Base-by-base conservation (phyloP, 1,140 invertebrate species). In the Drosophila paulistorum region DNA sequence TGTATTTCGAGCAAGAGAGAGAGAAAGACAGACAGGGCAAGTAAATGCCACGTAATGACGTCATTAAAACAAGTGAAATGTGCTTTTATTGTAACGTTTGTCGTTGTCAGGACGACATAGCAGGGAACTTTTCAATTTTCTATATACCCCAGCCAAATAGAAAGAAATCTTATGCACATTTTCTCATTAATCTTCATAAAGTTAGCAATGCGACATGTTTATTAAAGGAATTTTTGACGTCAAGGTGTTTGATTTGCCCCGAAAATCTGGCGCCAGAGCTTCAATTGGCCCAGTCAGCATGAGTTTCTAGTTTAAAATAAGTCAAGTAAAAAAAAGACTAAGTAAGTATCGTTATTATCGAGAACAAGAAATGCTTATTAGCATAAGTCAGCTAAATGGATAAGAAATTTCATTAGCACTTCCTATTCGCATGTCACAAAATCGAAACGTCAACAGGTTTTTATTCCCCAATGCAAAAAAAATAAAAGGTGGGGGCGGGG, bases 1-100 rank as follows among this genome's bases (percentile, higher is more conserved):
- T 20, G 10, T 9, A 2, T 20, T 13, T 13, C 39, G 35, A 45
- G 63, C 51, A 10, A 42, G 63, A 54, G 48, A 39, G 64, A 20
- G 20, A 45, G 33, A 42, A 59, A 58, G 13, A 37, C 66, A 54
- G 37, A 65, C 69, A 61, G 20, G 60, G 45, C 10, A 26, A 77
- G 83, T 86, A 86, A 86, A 86, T 86, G 83, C 83, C 80, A 83
- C 79, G 83, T 86, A 86, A 86, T 86, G 83, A 86, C 83, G 83
- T 86, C 83, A 86, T 87, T 86, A 86, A 86, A 86, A 86, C 83
- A 87, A 86, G 83, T 86, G 83, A 86, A 86, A 86, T 86, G 83
- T 86, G 84, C 79, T 86, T 86, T 86, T 86, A 86, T 86, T 87
- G 84, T 83, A 78, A 68, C 54, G 42, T 62, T 77, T 77, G 51